These are phyloP conservation scores for Megaleporinus macrocephalus DNA, from an alignment of 2,113 vertebrate species.

Conservation along the genomic window DNA sequence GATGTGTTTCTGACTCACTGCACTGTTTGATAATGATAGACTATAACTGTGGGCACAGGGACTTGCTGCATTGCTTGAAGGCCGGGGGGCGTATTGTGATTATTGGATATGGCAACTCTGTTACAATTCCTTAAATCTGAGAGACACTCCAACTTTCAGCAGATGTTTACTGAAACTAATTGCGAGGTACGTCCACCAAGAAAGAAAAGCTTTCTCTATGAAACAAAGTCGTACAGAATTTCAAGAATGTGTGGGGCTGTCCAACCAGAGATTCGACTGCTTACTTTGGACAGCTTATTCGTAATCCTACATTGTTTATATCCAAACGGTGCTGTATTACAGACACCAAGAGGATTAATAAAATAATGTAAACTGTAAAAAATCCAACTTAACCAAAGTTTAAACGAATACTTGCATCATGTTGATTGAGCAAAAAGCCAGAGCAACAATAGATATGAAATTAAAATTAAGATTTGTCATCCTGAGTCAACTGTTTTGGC, in stretches of 20 bases:
- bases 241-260: background rate
- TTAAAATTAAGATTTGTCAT: too few relatives aligned
- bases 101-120: background rate
- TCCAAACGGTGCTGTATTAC: background rate
- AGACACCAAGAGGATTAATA: background rate
- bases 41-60: background rate
- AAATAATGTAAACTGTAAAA: too few relatives aligned
- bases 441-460: too few relatives aligned
- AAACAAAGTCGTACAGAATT: background rate
- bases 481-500: too few relatives aligned
- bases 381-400: too few relatives aligned
- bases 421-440: too few relatives aligned
- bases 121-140: background rate
- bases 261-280: background rate
- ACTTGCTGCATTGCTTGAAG: background rate
- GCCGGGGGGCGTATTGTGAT: background rate
- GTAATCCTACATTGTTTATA: background rate
- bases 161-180: background rate
- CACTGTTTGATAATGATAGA: background rate
- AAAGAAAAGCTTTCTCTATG: background rate
- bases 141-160: background rate
- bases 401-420: too few relatives aligned
- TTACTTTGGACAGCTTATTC: background rate
- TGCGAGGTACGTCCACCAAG: background rate
- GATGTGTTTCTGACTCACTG: background rate